Base-by-base conservation (phyloP, 2,888 invertebrate genomes). In the Epistrophella euchroma region DNA sequence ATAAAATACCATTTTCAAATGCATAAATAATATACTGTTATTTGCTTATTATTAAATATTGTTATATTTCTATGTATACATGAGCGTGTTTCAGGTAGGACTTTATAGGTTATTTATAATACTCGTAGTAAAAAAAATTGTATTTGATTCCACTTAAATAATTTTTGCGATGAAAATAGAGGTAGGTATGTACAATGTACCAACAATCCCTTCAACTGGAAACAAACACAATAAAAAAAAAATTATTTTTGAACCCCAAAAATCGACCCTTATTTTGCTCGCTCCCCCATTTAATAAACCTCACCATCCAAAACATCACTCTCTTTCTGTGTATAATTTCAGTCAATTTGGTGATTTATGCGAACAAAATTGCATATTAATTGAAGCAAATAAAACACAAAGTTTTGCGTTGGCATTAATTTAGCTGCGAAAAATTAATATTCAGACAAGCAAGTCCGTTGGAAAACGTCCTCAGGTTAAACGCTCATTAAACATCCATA, bases 311-410 rank as follows among this genome's bases (percentile, higher is more conserved):
- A n/a, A 17, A 45, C 37, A 40, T 37, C 22, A 13, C 17, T 32
- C 19, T 17, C 56, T 5, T 64, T 28, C n/a, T 58, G 15, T 50
- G 15, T 60, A 66, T 55, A 68, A 70, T 56, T 79, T 82, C 50
- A 50, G 76, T 25, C 60, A 45, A 58, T 64, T 35, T 45, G 35
- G 17, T 70, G 73, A 86, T 78, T 74, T 86, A 86, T 82, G 73
- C 74, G 68, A 73, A 85, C 60, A 32, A 73, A 81, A 81, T 80
- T 85, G 76, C 72, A 76, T 75, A 73, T 80, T 81, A 85, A 85
- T 85, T 80, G 56, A 73, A 60, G 60, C 73, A 81, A 85, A 85
- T 76, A 84, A 75, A 79, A 58, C 66, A 62, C 74, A 71, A 70
- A 75, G 43, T 47, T 71, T 79, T 75, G 70, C 68, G 77, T 62